Evolutionary conservation across 2,113 vertebrate species (phyloP).

Genomic region (Oophaga pumilio): DNA sequence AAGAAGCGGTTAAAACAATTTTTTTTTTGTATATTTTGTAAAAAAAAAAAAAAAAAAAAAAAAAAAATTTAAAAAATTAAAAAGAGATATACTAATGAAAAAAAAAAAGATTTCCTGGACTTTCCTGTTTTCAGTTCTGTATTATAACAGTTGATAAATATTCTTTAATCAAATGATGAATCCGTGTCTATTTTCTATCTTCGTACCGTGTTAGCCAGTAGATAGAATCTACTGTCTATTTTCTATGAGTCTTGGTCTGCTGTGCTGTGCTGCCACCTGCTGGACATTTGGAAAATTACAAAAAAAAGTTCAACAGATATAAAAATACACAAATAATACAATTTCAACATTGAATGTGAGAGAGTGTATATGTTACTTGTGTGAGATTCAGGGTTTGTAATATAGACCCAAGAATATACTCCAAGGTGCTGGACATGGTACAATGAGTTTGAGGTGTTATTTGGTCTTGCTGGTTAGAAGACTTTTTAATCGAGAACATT

Average conservation of each 20-base stretch:
- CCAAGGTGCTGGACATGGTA: too few relatives aligned
- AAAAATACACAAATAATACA: too few relatives aligned
- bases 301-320: not conserved
- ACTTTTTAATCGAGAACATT: too few relatives aligned
- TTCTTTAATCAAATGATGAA: slow-evolving; percentile 34
- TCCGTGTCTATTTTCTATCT: slow-evolving; percentile 11
- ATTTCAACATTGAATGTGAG: not conserved
- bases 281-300: not conserved
- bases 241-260: not conserved
- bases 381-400: not conserved
- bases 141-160: slow-evolving; percentile 54
- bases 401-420: too few relatives aligned
- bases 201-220: too few relatives aligned
- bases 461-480: too few relatives aligned
- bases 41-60: slow-evolving; percentile 46
- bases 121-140: slow-evolving; percentile 55
- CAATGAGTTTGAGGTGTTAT: too few relatives aligned
- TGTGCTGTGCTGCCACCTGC: slow-evolving; percentile 25
- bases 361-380: not conserved
- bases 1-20: slow-evolving; percentile 12
- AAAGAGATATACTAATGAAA: slow-evolving; percentile 48
- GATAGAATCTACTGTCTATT: too few relatives aligned
- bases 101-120: slow-evolving; percentile 52
- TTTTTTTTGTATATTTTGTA: slow-evolving; percentile 58
- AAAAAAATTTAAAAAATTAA: slow-evolving; percentile 43